phyloP scores from a whole-genome alignment of 2,113 vertebrate species.

The Theristicus caerulescens region DNA sequence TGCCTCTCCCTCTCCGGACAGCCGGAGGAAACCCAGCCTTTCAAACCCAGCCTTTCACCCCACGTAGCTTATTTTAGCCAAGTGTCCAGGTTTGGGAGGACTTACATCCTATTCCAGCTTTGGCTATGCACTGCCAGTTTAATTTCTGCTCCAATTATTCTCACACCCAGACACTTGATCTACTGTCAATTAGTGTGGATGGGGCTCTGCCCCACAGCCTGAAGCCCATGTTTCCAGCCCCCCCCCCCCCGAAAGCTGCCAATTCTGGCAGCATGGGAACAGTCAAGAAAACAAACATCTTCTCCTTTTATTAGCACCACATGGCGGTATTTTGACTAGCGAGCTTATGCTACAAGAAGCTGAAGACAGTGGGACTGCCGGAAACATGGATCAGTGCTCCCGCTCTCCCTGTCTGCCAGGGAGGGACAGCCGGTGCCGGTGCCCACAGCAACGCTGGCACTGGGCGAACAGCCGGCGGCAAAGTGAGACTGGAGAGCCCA shows the following conservation, averaged over 20 bases:
- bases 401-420: accelerated
- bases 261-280: not conserved
- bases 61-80: accelerated
- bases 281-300: constrained; percentile 14
- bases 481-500: not conserved
- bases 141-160: not conserved
- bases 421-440: accelerated
- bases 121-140: accelerated
- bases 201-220: not conserved
- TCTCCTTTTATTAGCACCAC: constrained; percentile 2
- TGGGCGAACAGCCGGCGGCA: accelerated
- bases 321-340: not conserved
- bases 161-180: not conserved
- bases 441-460: not conserved
- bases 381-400: not conserved
- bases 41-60: not conserved
- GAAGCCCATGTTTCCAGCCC: not conserved
- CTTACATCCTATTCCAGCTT: not conserved
- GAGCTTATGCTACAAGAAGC: not conserved
- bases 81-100: not conserved
- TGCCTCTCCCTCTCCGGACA: not conserved
- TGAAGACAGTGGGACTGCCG: not conserved
- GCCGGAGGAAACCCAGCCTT: not conserved
- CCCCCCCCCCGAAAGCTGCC: not conserved
- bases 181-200: not conserved